Evolutionary conservation across 2,888 invertebrate genomes (phyloP), one percentile per base, ranked within the genome.

Genomic region (Agrilus mali): DNA sequence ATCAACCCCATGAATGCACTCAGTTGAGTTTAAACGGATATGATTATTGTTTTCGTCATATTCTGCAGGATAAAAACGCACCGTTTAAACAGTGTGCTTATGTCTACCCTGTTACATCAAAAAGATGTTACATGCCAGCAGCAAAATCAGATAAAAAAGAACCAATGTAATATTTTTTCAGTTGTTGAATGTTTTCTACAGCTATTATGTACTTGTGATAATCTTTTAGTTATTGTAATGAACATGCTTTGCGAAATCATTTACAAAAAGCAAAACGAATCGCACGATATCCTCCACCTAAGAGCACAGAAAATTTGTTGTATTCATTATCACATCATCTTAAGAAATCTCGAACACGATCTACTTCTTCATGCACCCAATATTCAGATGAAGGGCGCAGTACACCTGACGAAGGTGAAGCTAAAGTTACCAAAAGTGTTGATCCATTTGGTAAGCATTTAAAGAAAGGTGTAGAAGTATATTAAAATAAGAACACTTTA

Each of bases 51-150:
- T 72, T 77, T 4, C 74, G 81, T 4, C 95, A 95, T 56, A 87
- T 94, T 49, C 67, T 93, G 40, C 78, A 82, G 53, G 94, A 95
- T 62, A 76, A 82, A 6, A 74, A 69, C 10, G 88, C 93, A 1
- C 90, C 92, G 0, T 96, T 79, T 63, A 80, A 78, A 48, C 86
- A 84, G 52, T 96, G 95, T 60, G 71, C 75, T 0, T 83, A 77
- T 61, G 71, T 82, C 50, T 76, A 75, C 62, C 54, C 76, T 22
- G 75, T 74, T 41, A 84, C 78, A 48, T 82, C 81, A 0, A 80
- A 82, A 50, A 72, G 84, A 47, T 93, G 93, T 60, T 67, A 73
- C n/a, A 74, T 82, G 57, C 82, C 90, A 0, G 85, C 88, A 2
- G 81, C 82, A 0, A 80, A 78, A 60, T 67, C 72, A 35, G 85